Evolutionary conservation across 2,888 invertebrate species (phyloP).

Genomic region (Trichogramma evanescens): DNA sequence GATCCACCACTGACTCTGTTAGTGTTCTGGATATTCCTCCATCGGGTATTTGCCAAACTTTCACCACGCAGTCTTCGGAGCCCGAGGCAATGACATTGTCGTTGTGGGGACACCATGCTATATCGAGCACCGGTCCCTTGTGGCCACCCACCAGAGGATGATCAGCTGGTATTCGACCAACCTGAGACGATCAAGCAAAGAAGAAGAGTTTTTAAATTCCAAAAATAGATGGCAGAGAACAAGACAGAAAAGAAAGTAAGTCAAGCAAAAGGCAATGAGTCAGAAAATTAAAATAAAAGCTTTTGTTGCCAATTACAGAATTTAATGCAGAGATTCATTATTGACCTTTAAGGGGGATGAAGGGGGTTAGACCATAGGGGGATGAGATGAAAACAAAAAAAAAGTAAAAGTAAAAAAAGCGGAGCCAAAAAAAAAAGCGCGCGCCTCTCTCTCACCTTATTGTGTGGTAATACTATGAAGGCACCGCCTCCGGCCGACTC

Average conservation of each 20-base stretch:
- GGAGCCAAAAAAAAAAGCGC: background rate
- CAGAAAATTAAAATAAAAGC: constrained; percentile 5
- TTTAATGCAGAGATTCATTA: background rate
- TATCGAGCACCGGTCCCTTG: constrained; percentile 91
- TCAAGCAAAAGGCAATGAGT: background rate
- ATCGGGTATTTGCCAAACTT: constrained; percentile 95
- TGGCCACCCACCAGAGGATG: constrained; percentile 93
- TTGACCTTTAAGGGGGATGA: no score
- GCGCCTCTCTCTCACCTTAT: constrained; percentile 60
- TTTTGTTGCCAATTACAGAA: background rate
- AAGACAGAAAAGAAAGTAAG: background rate
- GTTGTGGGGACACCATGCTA: constrained; percentile 97
- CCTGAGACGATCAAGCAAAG: constrained; percentile 51
- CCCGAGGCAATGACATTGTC: constrained; percentile 97
- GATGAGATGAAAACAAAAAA: background rate
- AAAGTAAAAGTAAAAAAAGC: background rate
- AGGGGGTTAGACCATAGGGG: no score
- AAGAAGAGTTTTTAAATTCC: background rate
- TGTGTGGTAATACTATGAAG: constrained; percentile 88
- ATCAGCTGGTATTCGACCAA: constrained; percentile 89
- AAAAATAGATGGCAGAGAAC: background rate
- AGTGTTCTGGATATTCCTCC: constrained; percentile 81
- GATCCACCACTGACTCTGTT: constrained; percentile 87
- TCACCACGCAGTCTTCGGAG: constrained; percentile 94
- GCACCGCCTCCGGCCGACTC: constrained; percentile 95